Percentiles rank a stretch among this genome's conserved stretches.
phyloP scores from a whole-genome alignment of 2,113 vertebrate genomes.

The Rhadina sibilatrix region DNA sequence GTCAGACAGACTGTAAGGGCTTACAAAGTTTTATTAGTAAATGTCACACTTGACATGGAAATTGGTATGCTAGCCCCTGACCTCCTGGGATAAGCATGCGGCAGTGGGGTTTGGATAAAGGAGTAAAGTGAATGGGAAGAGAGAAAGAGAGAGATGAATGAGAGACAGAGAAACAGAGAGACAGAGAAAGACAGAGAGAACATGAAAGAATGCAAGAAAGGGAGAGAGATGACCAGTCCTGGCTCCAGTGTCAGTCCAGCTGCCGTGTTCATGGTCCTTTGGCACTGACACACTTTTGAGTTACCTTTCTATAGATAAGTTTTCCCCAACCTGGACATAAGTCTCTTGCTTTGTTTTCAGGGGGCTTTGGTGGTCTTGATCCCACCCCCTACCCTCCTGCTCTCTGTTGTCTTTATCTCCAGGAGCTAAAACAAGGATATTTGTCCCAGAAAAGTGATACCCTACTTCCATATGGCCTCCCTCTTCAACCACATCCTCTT shows the following conservation, averaged over 20 bases:
- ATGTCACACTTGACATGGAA: not conserved
- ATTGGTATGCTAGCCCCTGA: not conserved
- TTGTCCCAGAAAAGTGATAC: not conserved
- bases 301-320: not conserved
- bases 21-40: not conserved
- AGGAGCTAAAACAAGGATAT: not conserved
- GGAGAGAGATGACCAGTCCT: not conserved
- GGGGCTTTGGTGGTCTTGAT: not conserved
- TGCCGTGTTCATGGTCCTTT: not conserved
- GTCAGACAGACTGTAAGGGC: not conserved
- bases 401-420: not conserved
- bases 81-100: rapidly evolving
- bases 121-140: not conserved
- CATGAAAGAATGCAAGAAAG: not conserved
- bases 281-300: not conserved
- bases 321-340: not conserved
- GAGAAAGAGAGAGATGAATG: not conserved
- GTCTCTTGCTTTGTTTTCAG: not conserved
- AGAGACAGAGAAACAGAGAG: not conserved
- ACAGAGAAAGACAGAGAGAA: not conserved
- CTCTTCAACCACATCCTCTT: not conserved
- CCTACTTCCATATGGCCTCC: not conserved
- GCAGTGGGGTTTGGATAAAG: not conserved
- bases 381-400: rapidly evolving
- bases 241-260: no score